Base-by-base conservation (phyloP, 2,797 vertebrate genomes). In the Clamator glandarius region DNA sequence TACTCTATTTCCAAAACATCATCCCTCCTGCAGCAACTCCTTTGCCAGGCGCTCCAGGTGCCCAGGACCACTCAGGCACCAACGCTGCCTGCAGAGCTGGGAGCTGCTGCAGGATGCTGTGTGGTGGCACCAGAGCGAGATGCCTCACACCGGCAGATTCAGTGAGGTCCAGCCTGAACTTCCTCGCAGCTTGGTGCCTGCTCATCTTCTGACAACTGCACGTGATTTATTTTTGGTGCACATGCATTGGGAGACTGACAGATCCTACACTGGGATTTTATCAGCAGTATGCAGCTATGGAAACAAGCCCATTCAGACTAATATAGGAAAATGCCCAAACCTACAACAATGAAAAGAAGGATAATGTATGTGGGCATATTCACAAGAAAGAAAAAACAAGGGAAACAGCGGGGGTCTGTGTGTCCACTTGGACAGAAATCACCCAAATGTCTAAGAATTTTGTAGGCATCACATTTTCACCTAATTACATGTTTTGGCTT, bases 221-320 rank as follows among this genome's bases (percentile, higher is more conserved):
- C 24, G 76, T 5, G 42, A 20, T 92, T 87, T 93, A 92, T 96
- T 94, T 92, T 78, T 86, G 94, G 87, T 78, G 48, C 58, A 4
- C 58, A 14, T 25, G 61, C 89, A 87, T 54, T 4, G 61, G 54
- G 85, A 96, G 73, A 81, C 33, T 21, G 54, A 81, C 46, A 81
- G 79, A 92, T 96, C 69, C 91, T 52, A 69, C 79, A 52, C 63
- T 50, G 73, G 86, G 87, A 81, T 79, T 94, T 88, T 89, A 86
- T 69, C 95, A 86, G 90, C 79, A 67, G 33, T 1, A 41, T 1
- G 80, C 87, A 94, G 93, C 92, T 96, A 96, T 84, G 91, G 94
- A 95, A 95, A 96, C 92, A 95, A 95, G 92, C 17, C 28, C 84
- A 73, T 91, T 87, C 77, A 83, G 75, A 69, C 68, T 84, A 92